phyloP scores from a whole-genome alignment of 1,140 invertebrate species.

The Aphaenogaster floridana region DNA sequence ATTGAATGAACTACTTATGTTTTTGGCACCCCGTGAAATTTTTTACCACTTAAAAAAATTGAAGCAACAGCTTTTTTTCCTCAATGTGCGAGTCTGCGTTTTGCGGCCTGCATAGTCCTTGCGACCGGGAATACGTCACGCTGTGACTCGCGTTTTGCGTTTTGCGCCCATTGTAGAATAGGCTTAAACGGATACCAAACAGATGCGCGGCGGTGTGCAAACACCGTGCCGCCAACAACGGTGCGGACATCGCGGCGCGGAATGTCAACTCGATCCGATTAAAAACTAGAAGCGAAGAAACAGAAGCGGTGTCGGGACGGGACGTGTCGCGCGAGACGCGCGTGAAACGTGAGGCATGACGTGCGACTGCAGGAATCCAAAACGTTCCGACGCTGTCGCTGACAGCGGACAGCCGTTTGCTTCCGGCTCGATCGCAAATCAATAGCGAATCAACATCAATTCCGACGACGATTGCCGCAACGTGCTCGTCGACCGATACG shows the following conservation, averaged over 20 bases:
- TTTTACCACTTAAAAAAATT: no score
- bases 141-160: no score
- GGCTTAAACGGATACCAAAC: conserved; percentile 30
- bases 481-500: background rate
- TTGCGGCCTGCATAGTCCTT: no score
- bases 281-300: conserved; percentile 64
- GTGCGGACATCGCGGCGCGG: conserved; percentile 20
- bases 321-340: conserved; percentile 33
- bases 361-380: conserved; percentile 66
- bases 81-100: no score
- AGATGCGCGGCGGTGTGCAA: background rate
- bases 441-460: background rate
- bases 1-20: no score
- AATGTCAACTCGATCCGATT: conserved; percentile 73
- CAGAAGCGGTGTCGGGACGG: conserved; percentile 30
- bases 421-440: conserved; percentile 60
- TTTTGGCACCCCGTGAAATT: no score
- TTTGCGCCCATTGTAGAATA: no score
- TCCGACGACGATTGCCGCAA: background rate
- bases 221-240: background rate
- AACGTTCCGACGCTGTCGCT: conserved; percentile 53
- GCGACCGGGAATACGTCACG: no score
- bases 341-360: conserved; percentile 59
- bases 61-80: no score
- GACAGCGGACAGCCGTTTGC: conserved; percentile 5